A percentile compares a stretch with the other conserved stretches of the same genome.
Conservation (phyloP, 2,797 vertebrate species). For the Rhadinocentrus ornatus region DNA sequence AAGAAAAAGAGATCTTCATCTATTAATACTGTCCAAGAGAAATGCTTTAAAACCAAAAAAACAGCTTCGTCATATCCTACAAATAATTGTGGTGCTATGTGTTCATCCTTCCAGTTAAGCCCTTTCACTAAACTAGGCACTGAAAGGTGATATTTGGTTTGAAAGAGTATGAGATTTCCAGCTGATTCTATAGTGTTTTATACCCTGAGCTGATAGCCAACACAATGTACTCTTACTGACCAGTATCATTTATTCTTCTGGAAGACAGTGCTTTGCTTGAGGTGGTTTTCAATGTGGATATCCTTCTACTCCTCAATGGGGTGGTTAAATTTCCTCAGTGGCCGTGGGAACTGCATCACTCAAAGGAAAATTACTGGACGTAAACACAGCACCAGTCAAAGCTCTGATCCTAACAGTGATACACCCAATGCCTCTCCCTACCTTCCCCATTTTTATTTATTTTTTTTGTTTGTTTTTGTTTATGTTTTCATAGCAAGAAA, state of each 20-base stretch:
- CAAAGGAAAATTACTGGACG: neutral
- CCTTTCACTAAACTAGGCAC: neutral
- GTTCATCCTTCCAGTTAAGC: neutral
- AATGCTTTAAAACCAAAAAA: neutral
- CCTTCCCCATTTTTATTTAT: no score
- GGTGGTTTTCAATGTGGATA: constrained; percentile 17
- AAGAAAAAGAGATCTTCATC: neutral
- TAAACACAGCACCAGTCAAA: neutral
- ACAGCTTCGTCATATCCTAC: no score
- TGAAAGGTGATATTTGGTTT: constrained; percentile 37
- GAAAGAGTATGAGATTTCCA: constrained; percentile 38
- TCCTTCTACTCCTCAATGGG: constrained; percentile 22
- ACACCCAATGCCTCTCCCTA: neutral
- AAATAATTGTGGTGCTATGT: neutral
- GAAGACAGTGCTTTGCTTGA: constrained; percentile 27
- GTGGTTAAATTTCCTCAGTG: constrained; percentile 46
- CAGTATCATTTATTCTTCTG: constrained; percentile 24
- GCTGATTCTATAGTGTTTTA: constrained; percentile 46
- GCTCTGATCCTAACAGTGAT: neutral
- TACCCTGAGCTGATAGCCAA: constrained; percentile 9
- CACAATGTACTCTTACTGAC: constrained; percentile 33
- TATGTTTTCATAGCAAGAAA: no score
- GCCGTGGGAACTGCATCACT: constrained; percentile 46
- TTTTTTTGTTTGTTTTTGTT: no score
- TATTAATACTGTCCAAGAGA: neutral